Base-by-base conservation (phyloP, 1,140 invertebrate species). In the Tetragonula clypearis region DNA sequence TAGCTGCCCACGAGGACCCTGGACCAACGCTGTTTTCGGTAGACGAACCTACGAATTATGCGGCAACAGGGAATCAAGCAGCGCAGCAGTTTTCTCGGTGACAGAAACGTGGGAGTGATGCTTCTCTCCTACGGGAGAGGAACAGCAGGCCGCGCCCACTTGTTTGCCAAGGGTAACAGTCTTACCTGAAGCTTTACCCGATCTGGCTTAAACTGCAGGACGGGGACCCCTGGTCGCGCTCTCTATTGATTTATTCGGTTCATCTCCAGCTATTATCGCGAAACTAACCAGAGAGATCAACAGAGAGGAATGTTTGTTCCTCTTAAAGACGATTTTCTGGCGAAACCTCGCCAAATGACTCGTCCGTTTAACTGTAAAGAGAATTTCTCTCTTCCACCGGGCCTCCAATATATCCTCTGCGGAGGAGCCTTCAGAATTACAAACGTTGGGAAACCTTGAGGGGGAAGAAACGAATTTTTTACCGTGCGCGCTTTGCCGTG, bases 81-180 rank as follows among this genome's bases (percentile, higher is more conserved):
- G 56, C 56, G 6, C 55, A 79, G 76, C 30, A 30, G 76, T 86
- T 72, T 84, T 55, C 72, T 30, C 71, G 82, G 85, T 79, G 79
- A 85, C 78, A 74, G 79, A 49, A 65, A 81, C 75, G 80, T 87
- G 66, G 81, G 84, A 88, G 89, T 90, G 87, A 90, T 89, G 89
- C 49, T 30, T 30, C 49, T 78, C 53, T 81, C 71, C 60, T 56
- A 2, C 66, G 41, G 1, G 19, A 26, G 58, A 71, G 56, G 8
- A 66, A 30, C 65, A 2, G 1, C 76, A 15, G 68, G 62, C 88
- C 89, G 86, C 91, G 91, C 86, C 91, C 86, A 90, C 84, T 90
- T 91, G 87, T 92, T 92, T 92, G 86, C 74, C 60, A 73, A 87
- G 83, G 85, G 85, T 86, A 89, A 91, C 91, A 92, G 77, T 91